Base-by-base conservation (phyloP, 2,113 vertebrate species). In the Sminthopsis crassicaudata region DNA sequence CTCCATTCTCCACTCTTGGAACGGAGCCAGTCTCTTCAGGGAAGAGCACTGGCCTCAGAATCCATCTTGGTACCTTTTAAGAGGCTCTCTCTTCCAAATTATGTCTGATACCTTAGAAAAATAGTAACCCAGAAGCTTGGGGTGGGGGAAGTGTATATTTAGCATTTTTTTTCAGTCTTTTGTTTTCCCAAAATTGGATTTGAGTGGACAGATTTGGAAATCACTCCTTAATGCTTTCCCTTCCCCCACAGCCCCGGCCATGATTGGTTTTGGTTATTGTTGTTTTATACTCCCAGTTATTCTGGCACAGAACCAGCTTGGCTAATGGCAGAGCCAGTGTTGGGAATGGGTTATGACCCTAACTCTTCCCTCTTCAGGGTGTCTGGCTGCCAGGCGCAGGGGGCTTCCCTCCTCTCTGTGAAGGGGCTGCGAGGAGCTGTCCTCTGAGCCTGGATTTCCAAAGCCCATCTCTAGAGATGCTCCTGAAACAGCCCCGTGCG, bases 1-100 rank as follows among this genome's bases (percentile, higher is more conserved):
- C 93, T 97, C 94, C 95, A 67, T 95, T 96, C 96, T 93, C 96
- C 96, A 92, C 52, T 52, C 95, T 95, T 97, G 97, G 97, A 92
- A 95, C 52, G 67, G 93, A 95, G 95, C 97, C 97, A 97, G 0
- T 94, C 93, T 97, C 96, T 96, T 96, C 91, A 95, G 95, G 94
- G 95, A 95, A 95, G 95, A 97, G 26, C 60, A 67, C 60, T 92
- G 94, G 93, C 92, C 96, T 76, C 90, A 94, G 91, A 92, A 93
- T 88, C 48, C 48, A 90, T 51, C 95, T 94, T 95, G 94, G 96
- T 94, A 93, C 94, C 90, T 96, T 90, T 90, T 25, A 53, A 90
- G 76, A 94, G 93, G 93, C 91, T 91, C 89, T 94, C 94, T 94
- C 93, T 92, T 95, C 53, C 91, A 53, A 92, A 90, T 12, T 2